phyloP scores from a whole-genome alignment of 2,888 invertebrate species.

The Artemia sinica region DNA sequence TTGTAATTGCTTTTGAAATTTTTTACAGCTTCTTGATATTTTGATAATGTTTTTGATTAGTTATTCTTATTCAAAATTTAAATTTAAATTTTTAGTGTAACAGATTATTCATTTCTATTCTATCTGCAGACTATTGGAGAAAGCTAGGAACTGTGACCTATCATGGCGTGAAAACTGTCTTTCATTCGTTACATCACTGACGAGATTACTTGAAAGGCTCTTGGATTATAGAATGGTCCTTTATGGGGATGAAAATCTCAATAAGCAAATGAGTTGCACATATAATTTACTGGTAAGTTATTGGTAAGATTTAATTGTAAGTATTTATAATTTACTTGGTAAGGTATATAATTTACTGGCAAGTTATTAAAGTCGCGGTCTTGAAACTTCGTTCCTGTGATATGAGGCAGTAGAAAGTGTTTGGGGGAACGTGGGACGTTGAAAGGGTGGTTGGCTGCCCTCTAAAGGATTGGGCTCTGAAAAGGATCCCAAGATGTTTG shows the following conservation, averaged over 20 bases:
- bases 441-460: too few relatives aligned
- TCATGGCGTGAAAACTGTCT: conserved; percentile 80
- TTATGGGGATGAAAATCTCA: conserved; percentile 83
- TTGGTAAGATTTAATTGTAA: background rate
- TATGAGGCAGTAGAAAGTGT: too few relatives aligned
- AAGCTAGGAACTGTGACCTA: conserved; percentile 64
- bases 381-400: too few relatives aligned
- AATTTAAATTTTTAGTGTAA: conserved; percentile 14
- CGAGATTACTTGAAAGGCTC: conserved; percentile 64
- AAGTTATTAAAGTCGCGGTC: too few relatives aligned
- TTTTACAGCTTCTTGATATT: too few relatives aligned
- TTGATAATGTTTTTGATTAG: background rate
- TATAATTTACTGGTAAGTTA: conserved; percentile 64
- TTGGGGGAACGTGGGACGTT: too few relatives aligned
- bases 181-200: conserved; percentile 79
- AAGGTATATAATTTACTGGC: too few relatives aligned
- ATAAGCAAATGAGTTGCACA: conserved; percentile 89
- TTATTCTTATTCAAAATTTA: conserved; percentile 14
- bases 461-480: too few relatives aligned
- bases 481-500: too few relatives aligned
- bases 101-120: conserved; percentile 14
- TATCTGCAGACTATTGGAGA: conserved; percentile 51
- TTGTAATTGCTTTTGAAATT: too few relatives aligned
- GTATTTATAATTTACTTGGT: too few relatives aligned
- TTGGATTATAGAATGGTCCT: conserved; percentile 87